Evolutionary conservation across 1,140 invertebrate genomes (phyloP).

Genomic region (Asobara japonica): DNA sequence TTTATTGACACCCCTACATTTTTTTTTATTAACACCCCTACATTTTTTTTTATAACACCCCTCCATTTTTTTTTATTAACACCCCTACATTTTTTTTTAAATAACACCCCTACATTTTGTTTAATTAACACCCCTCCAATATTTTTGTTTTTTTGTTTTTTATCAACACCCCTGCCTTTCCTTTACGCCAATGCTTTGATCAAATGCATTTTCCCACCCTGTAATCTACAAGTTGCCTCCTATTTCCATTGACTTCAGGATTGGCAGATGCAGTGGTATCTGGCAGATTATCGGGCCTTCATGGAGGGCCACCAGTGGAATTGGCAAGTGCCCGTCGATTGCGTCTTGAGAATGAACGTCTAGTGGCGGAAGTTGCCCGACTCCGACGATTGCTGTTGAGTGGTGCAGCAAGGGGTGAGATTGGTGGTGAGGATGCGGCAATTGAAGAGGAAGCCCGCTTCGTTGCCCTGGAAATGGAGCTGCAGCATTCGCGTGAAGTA

Average conservation of each 20-base stretch:
- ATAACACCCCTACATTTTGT: no score
- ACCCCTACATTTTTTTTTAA: no score
- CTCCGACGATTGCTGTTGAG: slow-evolving; percentile 70
- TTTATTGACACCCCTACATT: no score
- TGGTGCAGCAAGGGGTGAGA: slow-evolving; percentile 70
- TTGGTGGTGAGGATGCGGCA: slow-evolving; percentile 65
- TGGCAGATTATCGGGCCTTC: slow-evolving; percentile 60
- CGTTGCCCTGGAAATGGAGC: slow-evolving; percentile 69
- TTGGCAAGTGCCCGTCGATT: slow-evolving; percentile 68
- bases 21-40: no score
- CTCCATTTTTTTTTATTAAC: no score
- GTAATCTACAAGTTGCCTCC: no score
- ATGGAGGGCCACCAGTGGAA: slow-evolving; percentile 51
- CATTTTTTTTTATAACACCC: no score
- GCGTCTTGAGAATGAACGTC: slow-evolving; percentile 73
- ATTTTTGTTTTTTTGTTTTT: no score
- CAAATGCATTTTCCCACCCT: background rate
- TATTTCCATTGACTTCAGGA: slow-evolving; percentile 38
- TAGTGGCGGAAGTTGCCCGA: slow-evolving; percentile 75
- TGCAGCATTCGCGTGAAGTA: slow-evolving; percentile 70
- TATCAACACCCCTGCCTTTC: no score
- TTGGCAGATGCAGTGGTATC: slow-evolving; percentile 59
- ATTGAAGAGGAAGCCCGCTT: slow-evolving; percentile 68
- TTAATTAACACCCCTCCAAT: no score
- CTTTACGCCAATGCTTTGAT: no score